These are phyloP conservation scores for Ochlodes sylvanus DNA, from an alignment of 2,888 invertebrate genomes.

Conservation along the genomic window DNA sequence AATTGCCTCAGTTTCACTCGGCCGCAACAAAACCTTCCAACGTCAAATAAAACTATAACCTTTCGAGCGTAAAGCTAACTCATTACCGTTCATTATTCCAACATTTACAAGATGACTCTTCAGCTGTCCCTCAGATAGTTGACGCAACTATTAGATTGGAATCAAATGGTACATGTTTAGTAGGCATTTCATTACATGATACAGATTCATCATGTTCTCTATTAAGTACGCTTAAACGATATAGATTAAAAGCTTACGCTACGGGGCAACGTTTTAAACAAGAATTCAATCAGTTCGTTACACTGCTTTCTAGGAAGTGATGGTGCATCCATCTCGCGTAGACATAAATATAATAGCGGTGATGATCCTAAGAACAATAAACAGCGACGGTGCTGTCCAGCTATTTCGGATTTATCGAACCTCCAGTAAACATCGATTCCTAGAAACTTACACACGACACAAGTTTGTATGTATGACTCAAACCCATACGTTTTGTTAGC, in stretches of 20 bases:
- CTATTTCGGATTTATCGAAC: slow-evolving; percentile 35
- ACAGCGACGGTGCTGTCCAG: slow-evolving; percentile 15
- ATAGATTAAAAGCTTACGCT: slow-evolving; percentile 16
- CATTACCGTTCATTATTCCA: slow-evolving; percentile 42
- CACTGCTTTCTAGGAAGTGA: slow-evolving; percentile 19
- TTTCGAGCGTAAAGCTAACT: slow-evolving; percentile 50
- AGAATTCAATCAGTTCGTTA: slow-evolving; percentile 28
- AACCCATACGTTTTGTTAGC: slow-evolving; percentile 23
- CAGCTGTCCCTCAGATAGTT: slow-evolving; percentile 7
- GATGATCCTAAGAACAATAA: slow-evolving; percentile 30
- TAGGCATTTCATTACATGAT: slow-evolving; percentile 6
- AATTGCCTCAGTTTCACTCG: slow-evolving; percentile 77
- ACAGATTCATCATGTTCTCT: slow-evolving; percentile 3
- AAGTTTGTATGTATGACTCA: slow-evolving; percentile 40
- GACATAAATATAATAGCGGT: slow-evolving; percentile 31
- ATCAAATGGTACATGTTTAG: neutral
- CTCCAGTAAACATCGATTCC: slow-evolving; percentile 41
- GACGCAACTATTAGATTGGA: neutral
- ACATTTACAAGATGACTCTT: slow-evolving; percentile 18
- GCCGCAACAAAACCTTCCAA: slow-evolving; percentile 68
- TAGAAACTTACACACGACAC: slow-evolving; percentile 41
- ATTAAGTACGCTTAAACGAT: slow-evolving; percentile 3
- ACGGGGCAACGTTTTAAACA: slow-evolving; percentile 35
- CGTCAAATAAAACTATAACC: slow-evolving; percentile 45
- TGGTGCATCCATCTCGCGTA: slow-evolving; percentile 23